Evolutionary conservation across 2,888 invertebrate genomes (phyloP).

Genomic region (Mimas tiliae): DNA sequence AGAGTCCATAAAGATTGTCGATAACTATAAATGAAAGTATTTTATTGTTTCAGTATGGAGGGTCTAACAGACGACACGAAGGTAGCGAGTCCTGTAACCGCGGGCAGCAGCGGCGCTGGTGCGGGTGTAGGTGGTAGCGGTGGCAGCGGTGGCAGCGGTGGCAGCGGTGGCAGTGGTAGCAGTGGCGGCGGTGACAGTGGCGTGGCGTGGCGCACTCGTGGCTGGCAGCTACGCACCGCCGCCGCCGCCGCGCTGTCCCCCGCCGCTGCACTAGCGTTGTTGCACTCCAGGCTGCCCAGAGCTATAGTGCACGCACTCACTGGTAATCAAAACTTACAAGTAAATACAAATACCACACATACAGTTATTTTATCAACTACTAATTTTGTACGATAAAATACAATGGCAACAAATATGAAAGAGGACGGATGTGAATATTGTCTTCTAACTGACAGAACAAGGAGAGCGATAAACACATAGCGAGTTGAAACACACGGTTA

Average conservation of each 20-base stretch:
- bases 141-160: conserved; percentile 36
- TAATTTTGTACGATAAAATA: too few relatives aligned
- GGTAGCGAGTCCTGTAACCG: conserved; percentile 53
- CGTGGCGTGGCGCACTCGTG: conserved; percentile 70
- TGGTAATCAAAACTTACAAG: conserved; percentile 42
- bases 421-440: too few relatives aligned
- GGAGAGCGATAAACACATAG: too few relatives aligned
- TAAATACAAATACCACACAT: not conserved
- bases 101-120: conserved; percentile 32
- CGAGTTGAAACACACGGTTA: too few relatives aligned
- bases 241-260: conserved; percentile 93
- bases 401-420: too few relatives aligned
- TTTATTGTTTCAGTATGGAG: conserved; percentile 67
- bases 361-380: too few relatives aligned
- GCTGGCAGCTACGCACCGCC: conserved; percentile 89
- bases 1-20: too few relatives aligned
- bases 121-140: conserved; percentile 34
- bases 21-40: too few relatives aligned
- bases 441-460: too few relatives aligned
- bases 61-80: conserved; percentile 90
- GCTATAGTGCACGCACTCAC: conserved; percentile 81
- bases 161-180: conserved; percentile 49
- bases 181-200: conserved; percentile 36
- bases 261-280: conserved; percentile 89
- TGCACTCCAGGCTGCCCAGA: conserved; percentile 86